phyloP scores from a whole-genome alignment of 2,888 invertebrate species.

The Gastracanthus pulcherrimus region DNA sequence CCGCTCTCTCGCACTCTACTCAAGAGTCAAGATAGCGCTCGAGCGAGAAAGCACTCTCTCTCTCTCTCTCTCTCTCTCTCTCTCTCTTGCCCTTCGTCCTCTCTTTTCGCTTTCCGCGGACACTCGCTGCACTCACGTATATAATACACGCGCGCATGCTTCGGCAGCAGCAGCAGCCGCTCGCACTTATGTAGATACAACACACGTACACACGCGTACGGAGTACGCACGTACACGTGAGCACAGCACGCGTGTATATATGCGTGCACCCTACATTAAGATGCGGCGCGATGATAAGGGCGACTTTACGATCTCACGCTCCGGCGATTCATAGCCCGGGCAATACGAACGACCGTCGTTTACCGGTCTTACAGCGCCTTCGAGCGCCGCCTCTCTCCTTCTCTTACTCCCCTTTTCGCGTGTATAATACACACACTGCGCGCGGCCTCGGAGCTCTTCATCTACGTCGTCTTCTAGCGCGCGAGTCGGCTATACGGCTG shows the following conservation, averaged over 20 bases:
- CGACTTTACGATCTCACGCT: conserved; percentile 77
- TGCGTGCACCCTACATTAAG: conserved; percentile 73
- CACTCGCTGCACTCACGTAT: too few species aligned
- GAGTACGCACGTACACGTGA: neutral
- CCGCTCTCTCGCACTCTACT: conserved; percentile 34
- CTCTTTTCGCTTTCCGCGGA: neutral
- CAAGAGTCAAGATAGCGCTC: neutral
- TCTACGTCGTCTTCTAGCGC: conserved; percentile 33
- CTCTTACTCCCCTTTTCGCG: neutral
- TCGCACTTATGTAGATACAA: conserved; percentile 67
- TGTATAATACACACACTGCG: neutral
- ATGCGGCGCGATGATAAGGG: conserved; percentile 75
- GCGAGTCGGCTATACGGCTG: too few species aligned
- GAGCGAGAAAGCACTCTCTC: conserved; percentile 5
- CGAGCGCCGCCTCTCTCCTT: neutral
- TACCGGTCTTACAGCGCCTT: conserved; percentile 67
- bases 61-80: neutral
- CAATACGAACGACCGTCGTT: conserved; percentile 73
- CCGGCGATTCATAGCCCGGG: conserved; percentile 74
- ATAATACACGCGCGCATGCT: conserved; percentile 58
- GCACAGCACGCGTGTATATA: conserved; percentile 43
- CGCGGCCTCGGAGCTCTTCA: conserved; percentile 35
- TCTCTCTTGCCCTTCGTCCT: conserved; percentile 34
- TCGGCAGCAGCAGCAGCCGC: conserved; percentile 60
- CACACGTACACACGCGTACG: conserved; percentile 60